phyloP scores from a whole-genome alignment of 2,797 vertebrate genomes.

The Sebastes vulpes region DNA sequence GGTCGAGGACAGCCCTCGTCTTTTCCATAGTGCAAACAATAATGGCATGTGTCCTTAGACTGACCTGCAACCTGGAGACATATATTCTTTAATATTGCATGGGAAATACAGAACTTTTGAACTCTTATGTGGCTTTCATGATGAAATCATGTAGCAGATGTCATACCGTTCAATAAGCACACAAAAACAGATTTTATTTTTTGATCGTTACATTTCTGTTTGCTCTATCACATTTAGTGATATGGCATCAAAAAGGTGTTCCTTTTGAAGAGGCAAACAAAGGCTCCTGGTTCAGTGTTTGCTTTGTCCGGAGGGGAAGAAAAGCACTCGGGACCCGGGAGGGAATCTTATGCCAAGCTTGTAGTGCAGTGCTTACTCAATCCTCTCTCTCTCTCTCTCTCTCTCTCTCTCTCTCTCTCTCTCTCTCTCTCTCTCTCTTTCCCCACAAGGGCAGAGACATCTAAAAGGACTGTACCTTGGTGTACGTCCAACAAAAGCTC shows the following conservation, averaged over 20 bases:
- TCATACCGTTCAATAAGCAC: not conserved
- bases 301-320: slow-evolving; percentile 61
- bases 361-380: slow-evolving; percentile 20
- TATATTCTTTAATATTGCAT: not conserved
- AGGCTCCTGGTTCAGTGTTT: slow-evolving; percentile 48
- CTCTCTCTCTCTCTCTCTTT: not conserved
- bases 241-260: slow-evolving; percentile 32
- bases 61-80: not conserved
- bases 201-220: slow-evolving; percentile 27
- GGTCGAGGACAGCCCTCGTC: too few relatives aligned
- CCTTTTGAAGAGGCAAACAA: slow-evolving; percentile 59
- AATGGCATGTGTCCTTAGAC: not conserved
- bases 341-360: slow-evolving; percentile 63
- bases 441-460: slow-evolving; percentile 78
- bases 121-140: not conserved
- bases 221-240: slow-evolving; percentile 33
- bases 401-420: too few relatives aligned
- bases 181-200: slow-evolving; percentile 17
- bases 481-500: slow-evolving; percentile 83
- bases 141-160: slow-evolving; percentile 15
- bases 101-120: not conserved
- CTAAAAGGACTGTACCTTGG: slow-evolving; percentile 80
- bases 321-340: slow-evolving; percentile 46
- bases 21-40: not conserved
- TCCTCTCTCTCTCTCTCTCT: not conserved